Percentiles rank a stretch among this genome's conserved stretches.
These are phyloP conservation scores for Nomada fucata DNA, from an alignment of 2,888 invertebrate species.

Conservation along the genomic window DNA sequence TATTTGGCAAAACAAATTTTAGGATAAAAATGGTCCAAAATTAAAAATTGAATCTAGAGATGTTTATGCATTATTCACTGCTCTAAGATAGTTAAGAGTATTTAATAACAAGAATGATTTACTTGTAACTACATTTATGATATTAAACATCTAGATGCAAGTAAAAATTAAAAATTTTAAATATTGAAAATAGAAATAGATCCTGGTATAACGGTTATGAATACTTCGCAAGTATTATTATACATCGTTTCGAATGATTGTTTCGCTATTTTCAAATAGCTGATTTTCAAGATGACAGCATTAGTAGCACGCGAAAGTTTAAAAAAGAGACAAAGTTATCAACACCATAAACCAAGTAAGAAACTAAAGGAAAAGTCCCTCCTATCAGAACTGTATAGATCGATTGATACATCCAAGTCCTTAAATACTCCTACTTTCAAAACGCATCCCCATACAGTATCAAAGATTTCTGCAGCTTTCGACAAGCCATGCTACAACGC, in stretches of 20 bases:
- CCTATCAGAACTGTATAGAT: conserved; percentile 5
- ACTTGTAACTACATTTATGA: conserved; percentile 30
- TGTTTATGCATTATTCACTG: conserved; percentile 42
- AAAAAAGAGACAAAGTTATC: conserved; percentile 59
- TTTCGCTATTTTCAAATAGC: conserved; percentile 36
- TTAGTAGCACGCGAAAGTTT: conserved; percentile 41
- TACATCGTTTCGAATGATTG: conserved; percentile 26
- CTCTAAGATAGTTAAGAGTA: conserved; percentile 61
- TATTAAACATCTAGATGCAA: conserved; percentile 32
- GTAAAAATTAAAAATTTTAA: conserved; percentile 40
- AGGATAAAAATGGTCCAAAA: conserved; percentile 63
- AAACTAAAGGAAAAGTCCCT: conserved; percentile 11
- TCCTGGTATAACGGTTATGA: conserved; percentile 39
- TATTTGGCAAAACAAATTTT: conserved; percentile 67
- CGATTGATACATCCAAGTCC: conserved; percentile 45
- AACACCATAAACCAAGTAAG: conserved; percentile 35
- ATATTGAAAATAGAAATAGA: conserved; percentile 40
- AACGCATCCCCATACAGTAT: conserved; percentile 52
- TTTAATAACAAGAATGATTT: conserved; percentile 62
- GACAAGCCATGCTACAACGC: conserved; percentile 78
- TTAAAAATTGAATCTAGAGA: conserved; percentile 56
- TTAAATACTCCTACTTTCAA: conserved; percentile 56
- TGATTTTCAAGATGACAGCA: conserved; percentile 47
- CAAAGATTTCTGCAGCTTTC: conserved; percentile 56
- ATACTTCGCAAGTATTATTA: conserved; percentile 40